A percentile compares a stretch with the other conserved stretches of the same genome.
phyloP scores from a whole-genome alignment of 1,140 invertebrate species.

The Helicoverpa zea region DNA sequence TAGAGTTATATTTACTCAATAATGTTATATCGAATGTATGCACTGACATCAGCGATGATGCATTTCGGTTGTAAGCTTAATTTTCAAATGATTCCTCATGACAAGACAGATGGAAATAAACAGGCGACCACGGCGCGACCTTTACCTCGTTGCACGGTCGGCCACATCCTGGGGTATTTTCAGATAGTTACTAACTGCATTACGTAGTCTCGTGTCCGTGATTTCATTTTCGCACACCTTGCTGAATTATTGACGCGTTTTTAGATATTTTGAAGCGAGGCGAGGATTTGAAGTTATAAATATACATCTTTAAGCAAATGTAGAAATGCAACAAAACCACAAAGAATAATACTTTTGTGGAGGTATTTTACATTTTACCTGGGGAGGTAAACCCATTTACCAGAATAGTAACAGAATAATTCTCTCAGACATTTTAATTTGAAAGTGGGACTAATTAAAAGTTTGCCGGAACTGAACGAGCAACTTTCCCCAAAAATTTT shows the following conservation, averaged over 20 bases:
- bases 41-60: constrained; percentile 4
- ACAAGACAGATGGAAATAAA: neutral
- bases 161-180: constrained; percentile 17
- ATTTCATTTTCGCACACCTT: neutral
- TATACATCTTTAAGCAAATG: neutral
- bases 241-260: neutral
- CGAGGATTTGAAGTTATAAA: neutral
- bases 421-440: too few species aligned
- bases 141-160: constrained; percentile 19
- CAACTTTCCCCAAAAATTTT: too few species aligned
- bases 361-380: too few species aligned
- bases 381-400: too few species aligned
- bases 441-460: too few species aligned
- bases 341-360: too few species aligned
- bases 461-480: too few species aligned
- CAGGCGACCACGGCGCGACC: neutral
- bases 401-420: too few species aligned
- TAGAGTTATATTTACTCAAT: neutral
- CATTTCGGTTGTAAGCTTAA: neutral
- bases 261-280: neutral
- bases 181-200: neutral
- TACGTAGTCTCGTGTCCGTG: neutral
- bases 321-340: too few species aligned
- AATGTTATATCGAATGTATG: neutral
- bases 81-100: constrained; percentile 4